Evolutionary conservation across 1,140 invertebrate genomes (phyloP), one percentile per base, ranked within the genome.

Genomic region (Augochlora pura): DNA sequence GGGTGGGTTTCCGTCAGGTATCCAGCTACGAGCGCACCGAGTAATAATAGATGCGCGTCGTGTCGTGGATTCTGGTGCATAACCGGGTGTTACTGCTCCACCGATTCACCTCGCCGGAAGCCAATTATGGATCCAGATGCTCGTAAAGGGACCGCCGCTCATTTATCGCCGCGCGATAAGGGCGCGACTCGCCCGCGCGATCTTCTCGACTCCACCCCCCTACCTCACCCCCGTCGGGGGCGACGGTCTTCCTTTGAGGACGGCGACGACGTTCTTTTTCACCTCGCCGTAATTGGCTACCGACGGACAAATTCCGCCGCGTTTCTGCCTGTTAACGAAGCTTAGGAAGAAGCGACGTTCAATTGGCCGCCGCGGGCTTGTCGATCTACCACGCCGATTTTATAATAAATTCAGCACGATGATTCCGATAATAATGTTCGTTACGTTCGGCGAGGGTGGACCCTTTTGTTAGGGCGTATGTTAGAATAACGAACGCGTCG

Each of bases 1-100:
- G 74, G 57, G 70, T 85, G 85, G 79, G 83, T 85, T 87, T 87
- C 79, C 79, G 79, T 57, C 66, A 84, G 84, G 70, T 87, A 87
- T 81, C 70, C 72, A 68, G 81, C 80, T 75, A 14, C 68, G 42
- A n/a, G 79, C n/a, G n/a, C n/a, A 79, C 57, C 80, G 60, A 60
- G 73, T 74, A 83, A 85, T 64, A 74, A 21, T 52, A 64, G 79
- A 81, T 82, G 66, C 66, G n/a, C 59, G 63, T 62, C 69, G 23
- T 54, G 27, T 54, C 39, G 63, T 64, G 74, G 38, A 75, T 78
- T 52, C 49, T 27, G 39, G 38, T 62, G 32, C 32, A 32, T 32
- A 69, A 69, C 42, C 27, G n/a, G n/a, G n/a, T n/a, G 32, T 32
- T 32, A 4, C 32, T 7, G 46, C 10, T 39, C 23, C n/a, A 49